Evolutionary conservation across 1,140 invertebrate species (phyloP).

Genomic region (Cydia pomonella): DNA sequence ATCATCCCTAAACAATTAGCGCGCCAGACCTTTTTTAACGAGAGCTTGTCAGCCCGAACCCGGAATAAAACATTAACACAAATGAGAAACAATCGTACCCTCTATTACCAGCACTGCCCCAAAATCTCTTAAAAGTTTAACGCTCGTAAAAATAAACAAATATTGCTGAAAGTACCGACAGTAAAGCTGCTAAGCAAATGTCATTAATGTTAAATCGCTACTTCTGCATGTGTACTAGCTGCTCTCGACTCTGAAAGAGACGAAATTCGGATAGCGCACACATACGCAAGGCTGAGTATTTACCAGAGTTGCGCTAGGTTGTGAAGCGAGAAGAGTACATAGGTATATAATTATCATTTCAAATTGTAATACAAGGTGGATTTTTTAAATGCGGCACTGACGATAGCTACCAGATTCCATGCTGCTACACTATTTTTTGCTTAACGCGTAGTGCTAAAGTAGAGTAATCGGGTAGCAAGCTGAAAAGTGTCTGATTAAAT

Average conservation of each 20-base stretch:
- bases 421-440: not conserved
- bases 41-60: not conserved
- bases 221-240: not conserved
- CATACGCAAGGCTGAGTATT: not conserved
- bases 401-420: not conserved
- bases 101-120: not conserved
- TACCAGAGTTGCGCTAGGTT: not conserved
- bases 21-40: not conserved
- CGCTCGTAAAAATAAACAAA: constrained; percentile 12
- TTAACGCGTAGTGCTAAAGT: not conserved
- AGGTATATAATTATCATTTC: no score
- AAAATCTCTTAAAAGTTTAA: constrained; percentile 8
- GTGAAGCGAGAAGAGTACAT: no score
- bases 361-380: no score
- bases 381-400: no score
- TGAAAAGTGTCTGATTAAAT: no score
- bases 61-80: constrained; percentile 16
- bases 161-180: not conserved
- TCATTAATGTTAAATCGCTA: constrained; percentile 14
- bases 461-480: no score
- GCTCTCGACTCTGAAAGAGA: not conserved
- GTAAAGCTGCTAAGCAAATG: constrained; percentile 14
- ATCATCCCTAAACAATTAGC: not conserved
- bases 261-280: not conserved
- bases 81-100: constrained; percentile 8